Conservation (phyloP, 2,888 invertebrate genomes). For the Atethmia centrago region DNA sequence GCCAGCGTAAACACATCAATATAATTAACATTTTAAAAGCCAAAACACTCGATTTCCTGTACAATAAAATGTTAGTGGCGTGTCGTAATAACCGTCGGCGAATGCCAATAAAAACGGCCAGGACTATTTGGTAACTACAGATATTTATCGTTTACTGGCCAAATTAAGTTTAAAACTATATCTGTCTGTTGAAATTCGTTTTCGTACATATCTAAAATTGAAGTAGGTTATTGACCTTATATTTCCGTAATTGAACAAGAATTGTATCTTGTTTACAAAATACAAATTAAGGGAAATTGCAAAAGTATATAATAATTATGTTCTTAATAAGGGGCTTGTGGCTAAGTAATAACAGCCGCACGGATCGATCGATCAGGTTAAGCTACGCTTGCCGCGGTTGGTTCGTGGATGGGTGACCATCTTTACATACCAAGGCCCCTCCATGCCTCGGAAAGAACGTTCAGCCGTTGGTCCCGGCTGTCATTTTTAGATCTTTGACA, state of each 20-base stretch:
- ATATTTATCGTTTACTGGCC: constrained; percentile 57
- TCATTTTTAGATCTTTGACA: too few species aligned
- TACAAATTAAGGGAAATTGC: constrained; percentile 43
- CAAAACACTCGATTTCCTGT: constrained; percentile 73
- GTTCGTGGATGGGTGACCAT: too few species aligned
- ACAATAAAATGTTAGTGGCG: constrained; percentile 70
- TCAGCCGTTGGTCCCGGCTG: too few species aligned
- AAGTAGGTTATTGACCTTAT: constrained; percentile 63
- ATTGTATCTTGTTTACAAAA: constrained; percentile 44
- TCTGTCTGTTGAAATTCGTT: constrained; percentile 46
- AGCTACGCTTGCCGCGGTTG: too few species aligned
- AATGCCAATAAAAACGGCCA: constrained; percentile 61
- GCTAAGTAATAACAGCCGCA: too few species aligned
- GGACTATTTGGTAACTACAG: constrained; percentile 63
- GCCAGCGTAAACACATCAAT: constrained; percentile 42
- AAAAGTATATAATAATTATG: constrained; percentile 14
- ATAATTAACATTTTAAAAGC: constrained; percentile 62
- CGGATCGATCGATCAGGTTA: too few species aligned
- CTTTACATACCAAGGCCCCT: too few species aligned
- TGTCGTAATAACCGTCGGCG: constrained; percentile 74
- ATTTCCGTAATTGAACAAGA: constrained; percentile 54
- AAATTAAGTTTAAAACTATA: constrained; percentile 52
- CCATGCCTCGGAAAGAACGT: too few species aligned
- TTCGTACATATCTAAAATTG: constrained; percentile 43
- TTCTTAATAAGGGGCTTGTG: too few species aligned